Base-by-base conservation (phyloP, 2,888 invertebrate species). In the Leuctra nigra region DNA sequence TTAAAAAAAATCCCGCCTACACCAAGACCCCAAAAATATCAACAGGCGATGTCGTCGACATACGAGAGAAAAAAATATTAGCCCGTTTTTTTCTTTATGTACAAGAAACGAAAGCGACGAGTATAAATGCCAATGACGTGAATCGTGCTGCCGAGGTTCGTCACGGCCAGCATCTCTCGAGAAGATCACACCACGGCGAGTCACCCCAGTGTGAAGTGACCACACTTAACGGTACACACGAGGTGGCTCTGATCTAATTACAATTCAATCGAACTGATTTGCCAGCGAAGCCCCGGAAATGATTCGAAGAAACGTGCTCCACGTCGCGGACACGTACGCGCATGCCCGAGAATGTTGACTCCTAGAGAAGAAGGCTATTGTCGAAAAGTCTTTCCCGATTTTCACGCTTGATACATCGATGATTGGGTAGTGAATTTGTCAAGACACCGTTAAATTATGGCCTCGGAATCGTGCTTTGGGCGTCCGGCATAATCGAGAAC, bases 1-100 rank as follows among this genome's bases (percentile, higher is more conserved):
- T 56, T 50, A 16, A n/a, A n/a, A n/a, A n/a, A 41, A 29, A 33
- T 52, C 50, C 56, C 29, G 25, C 56, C 56, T 22, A 36, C 56
- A 56, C 56, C 56, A 41, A 52, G 52, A 50, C 52, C 56, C 54
- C 38, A 41, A 23, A 47, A 18, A 20, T 16, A 35, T 50, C 50
- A 35, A 35, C 50, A 35, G 33, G 50, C 50, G 20, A 44, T 22
- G 18, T 33, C 18, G 36, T 33, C 50, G 33, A 50, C 50, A 20
- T 20, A 22, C 50, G 33, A 50, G 35, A 20, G n/a, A 22, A 35
- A 35, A 20, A 50, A 35, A 44, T 35, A 50, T 50, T 20, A 50
- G 50, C 50, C 50, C 33, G 18, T 20, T 9, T 41, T 7, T 29
- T 29, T 29, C 6, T 11, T 23, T 44, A 44, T 44, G 18, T 44